Base-by-base conservation (phyloP, 2,888 invertebrate species). In the Ferrisia virgata region DNA sequence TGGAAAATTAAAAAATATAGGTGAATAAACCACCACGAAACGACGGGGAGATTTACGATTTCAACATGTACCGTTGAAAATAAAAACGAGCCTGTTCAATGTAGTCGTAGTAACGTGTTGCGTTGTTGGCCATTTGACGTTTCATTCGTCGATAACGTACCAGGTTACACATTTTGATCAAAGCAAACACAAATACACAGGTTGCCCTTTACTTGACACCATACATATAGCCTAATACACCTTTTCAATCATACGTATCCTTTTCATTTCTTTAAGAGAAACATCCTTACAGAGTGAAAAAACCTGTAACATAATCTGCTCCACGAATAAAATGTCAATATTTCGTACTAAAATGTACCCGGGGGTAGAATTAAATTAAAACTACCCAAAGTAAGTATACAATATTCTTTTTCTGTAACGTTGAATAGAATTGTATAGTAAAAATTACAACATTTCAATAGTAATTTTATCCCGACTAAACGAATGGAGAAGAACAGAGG, bases 161-260 rank as follows among this genome's bases (percentile, higher is more conserved):
- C 39, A 11, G 9, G 53, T 53, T 22, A 18, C 53, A 53, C 18
- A 4, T 22, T 53, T 53, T 64, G 58, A 64, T 28, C 58, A 64
- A 64, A 64, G 58, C 58, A 64, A 64, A 64, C 58, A 64, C 47
- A 47, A 47, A 64, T 13, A 64, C 58, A 64, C 25, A 4, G 58
- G 58, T 1, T 9, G 58, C 28, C 11, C 11, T 64, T 64, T 64
- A 64, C 58, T 64, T 64, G 11, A 5, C 25, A 64, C 58, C 28
- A 28, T 64, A 64, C 11, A 43, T 8, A 36, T 36, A n/a, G n/a
- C n/a, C 8, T 36, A 47, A 47, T 47, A 64, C 58, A 64, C 58
- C 58, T 64, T 64, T 64, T 64, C 58, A 64, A 64, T 64, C 25
- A 64, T 64, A n/a, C n/a, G n/a, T n/a, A 64, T 64, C 58, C 58